A percentile compares a stretch with the other conserved stretches of the same genome.
phyloP scores from a whole-genome alignment of 1,140 invertebrate genomes.

The Pristionchus pacificus region DNA sequence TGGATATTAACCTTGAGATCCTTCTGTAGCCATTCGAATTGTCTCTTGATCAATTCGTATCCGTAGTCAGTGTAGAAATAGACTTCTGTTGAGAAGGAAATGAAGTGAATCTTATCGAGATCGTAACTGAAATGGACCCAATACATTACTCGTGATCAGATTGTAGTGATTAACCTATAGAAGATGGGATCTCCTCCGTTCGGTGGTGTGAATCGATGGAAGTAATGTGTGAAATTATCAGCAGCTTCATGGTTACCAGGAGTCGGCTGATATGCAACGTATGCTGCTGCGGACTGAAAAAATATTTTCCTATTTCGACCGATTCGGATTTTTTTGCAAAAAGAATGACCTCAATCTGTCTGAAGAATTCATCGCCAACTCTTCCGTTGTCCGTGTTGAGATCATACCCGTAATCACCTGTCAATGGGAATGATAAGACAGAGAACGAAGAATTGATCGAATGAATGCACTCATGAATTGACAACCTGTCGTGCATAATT shows the following conservation, averaged over 20 bases:
- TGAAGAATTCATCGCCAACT: slow-evolving; percentile 84
- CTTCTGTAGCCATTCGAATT: slow-evolving; percentile 79
- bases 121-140: slow-evolving; percentile 62
- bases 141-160: not conserved
- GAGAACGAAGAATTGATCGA: not conserved
- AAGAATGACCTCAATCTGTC: slow-evolving; percentile 73
- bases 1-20: slow-evolving; percentile 65
- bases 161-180: slow-evolving; percentile 42
- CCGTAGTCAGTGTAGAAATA: slow-evolving; percentile 86
- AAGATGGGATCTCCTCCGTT: slow-evolving; percentile 50
- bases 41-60: slow-evolving; percentile 73
- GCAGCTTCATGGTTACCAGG: slow-evolving; percentile 81
- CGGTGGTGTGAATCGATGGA: slow-evolving; percentile 49
- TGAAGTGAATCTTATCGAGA: slow-evolving; percentile 82
- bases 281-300: slow-evolving; percentile 64
- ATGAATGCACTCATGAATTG: not conserved
- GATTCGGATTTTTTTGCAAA: not conserved
- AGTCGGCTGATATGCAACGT: slow-evolving; percentile 85
- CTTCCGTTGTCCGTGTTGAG: slow-evolving; percentile 75
- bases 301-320: too few species aligned
- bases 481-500: not conserved
- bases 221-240: slow-evolving; percentile 49
- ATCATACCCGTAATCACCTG: slow-evolving; percentile 84
- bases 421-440: not conserved
- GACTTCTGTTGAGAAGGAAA: slow-evolving; percentile 84